phyloP scores from a whole-genome alignment of 1,140 invertebrate genomes.

The Cydia splendana region DNA sequence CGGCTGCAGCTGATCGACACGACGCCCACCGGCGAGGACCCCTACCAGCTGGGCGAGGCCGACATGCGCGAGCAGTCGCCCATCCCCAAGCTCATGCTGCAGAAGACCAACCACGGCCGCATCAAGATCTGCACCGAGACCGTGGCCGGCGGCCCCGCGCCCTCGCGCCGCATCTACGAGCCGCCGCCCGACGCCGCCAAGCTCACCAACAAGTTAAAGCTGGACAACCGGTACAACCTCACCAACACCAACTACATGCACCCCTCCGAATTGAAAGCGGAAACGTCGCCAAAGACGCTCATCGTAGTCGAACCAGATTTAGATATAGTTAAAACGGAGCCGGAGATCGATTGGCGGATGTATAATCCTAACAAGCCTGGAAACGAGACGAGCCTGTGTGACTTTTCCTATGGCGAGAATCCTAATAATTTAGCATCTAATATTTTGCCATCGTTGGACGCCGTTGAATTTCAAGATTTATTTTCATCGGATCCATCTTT shows the following conservation, averaged over 20 bases:
- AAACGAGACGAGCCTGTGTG: constrained; percentile 52
- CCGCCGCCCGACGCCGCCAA: constrained; percentile 43
- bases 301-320: constrained; percentile 54
- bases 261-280: constrained; percentile 50
- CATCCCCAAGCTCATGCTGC: constrained; percentile 69
- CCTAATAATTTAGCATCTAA: constrained; percentile 44
- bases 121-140: constrained; percentile 53
- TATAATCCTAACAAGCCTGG: constrained; percentile 44
- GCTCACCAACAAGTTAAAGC: constrained; percentile 38
- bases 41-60: constrained; percentile 69
- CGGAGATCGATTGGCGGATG: constrained; percentile 58
- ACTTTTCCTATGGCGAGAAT: constrained; percentile 58
- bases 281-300: constrained; percentile 44
- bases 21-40: constrained; percentile 70
- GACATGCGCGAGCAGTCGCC: constrained; percentile 72
- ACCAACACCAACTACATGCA: constrained; percentile 41
- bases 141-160: constrained; percentile 34
- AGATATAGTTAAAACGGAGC: constrained; percentile 59
- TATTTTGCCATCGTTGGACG: constrained; percentile 51
- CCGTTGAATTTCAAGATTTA: constrained; percentile 57
- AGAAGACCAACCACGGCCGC: constrained; percentile 64
- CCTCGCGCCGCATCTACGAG: constrained; percentile 53
- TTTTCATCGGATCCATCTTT: constrained; percentile 50
- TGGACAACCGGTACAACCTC: constrained; percentile 42
- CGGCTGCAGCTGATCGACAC: constrained; percentile 67